Evolutionary conservation across 2,888 invertebrate species (phyloP), one percentile per base, ranked within the genome.

Genomic region (Ennomos erosarius): DNA sequence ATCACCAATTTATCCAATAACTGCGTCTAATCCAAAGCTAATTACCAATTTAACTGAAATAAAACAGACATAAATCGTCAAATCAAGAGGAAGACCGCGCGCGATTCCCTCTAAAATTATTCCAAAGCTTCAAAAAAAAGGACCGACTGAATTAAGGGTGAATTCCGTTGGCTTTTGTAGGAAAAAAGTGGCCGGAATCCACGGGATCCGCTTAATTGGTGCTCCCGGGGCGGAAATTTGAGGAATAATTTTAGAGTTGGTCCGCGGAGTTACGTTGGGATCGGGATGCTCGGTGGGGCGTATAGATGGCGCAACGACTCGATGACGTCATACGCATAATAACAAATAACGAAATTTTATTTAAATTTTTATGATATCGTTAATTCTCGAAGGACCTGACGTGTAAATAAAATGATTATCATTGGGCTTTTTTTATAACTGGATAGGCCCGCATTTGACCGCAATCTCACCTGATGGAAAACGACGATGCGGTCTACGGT

Each of bases 191-290:
- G 64, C 9, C 40, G 49, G 11, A 34, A 46, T 49, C 48, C 53
- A 8, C 52, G 64, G 67, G 68, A 61, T 56, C 57, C 46, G 40
- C 67, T 78, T 85, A 85, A 86, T 83, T 86, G 85, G 82, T 76
- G 76, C 67, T 70, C 55, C 59, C 51, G 45, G 10, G 47, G 37
- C 62, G 62, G 63, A 67, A 62, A 59, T 66, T 61, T 62, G 45
- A 55, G 66, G 72, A 77, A 76, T 75, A 70, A 78, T 81, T 26
- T 45, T 78, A 74, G 77, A 63, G 50, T 61, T 53, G 42, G 59
- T 51, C 57, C 56, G 44, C 12, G 61, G 38, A 56, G 26, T 26
- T 26, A 26, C 26, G 26, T 26, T 26, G 6, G 26, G 26, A 4
- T 26, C 5, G 5, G 26, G 26, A 4, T 26, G 26, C 6, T 4